Base-by-base conservation (phyloP, 1,140 invertebrate genomes). In the Episyrphus balteatus region DNA sequence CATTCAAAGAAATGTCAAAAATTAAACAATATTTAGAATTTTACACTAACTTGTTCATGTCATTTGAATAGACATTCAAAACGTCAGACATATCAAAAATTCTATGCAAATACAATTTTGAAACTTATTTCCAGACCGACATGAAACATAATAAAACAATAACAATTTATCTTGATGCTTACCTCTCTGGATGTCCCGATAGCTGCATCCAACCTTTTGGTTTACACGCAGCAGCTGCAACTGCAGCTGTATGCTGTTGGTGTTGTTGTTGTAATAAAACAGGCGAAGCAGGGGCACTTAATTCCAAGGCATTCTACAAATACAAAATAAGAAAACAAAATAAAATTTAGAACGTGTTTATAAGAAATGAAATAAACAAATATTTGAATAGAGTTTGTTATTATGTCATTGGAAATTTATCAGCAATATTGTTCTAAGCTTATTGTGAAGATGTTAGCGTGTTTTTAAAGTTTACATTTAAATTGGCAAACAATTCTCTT, bases 241-340 rank as follows among this genome's bases (percentile, higher is more conserved):
- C 51, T 74, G 31, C 75, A 75, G 48, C 86, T 86, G 55, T 86
- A 26, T 36, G 43, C 14, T 61, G 58, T 41, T 60, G 46, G 44
- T 62, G 62, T 43, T 65, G 55, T 53, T 63, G 62, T 46, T 64
- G 59, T 41, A 94, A 65, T 26, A 94, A 71, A 18, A 89, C 79
- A 60, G 92, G 88, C 55, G 88, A 89, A 32, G 92, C 91, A 33
- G 92, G 90, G 8, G 87, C 88, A 46, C 88, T 90, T 51, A 96
- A 72, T 61, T 95, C 92, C 54, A 96, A 74, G 37, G 92, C 90
- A 71, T 94, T 93, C 89, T 93, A 72, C n/a, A 82, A 83, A 61
- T 15, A 19, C 47, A 43, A 26, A 68, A 55, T 58, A 53, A 36
- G 52, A 31, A 43, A 49, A 19, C 42, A 26, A n/a, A n/a, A n/a